These are phyloP conservation scores for Enteromius viviparus DNA, from an alignment of 2,797 vertebrate genomes.

Conservation along the genomic window DNA sequence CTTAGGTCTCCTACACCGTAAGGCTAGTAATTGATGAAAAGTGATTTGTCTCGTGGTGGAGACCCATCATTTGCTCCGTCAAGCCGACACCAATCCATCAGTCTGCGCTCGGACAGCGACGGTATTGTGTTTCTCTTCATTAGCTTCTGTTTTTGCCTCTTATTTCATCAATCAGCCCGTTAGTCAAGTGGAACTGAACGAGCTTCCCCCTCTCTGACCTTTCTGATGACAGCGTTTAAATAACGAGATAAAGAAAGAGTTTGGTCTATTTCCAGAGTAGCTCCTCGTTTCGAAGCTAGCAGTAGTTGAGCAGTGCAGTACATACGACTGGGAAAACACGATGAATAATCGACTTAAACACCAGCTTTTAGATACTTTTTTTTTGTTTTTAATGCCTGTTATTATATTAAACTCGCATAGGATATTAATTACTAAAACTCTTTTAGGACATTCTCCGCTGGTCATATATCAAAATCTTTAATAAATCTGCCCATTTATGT, in stretches of 20 bases:
- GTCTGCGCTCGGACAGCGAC: constrained; percentile 55
- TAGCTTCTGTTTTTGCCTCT: constrained; percentile 59
- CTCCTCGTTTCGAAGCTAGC: not conserved
- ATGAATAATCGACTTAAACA: not conserved
- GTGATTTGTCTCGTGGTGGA: constrained; percentile 49
- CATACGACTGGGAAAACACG: not conserved
- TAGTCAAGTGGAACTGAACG: constrained; percentile 54
- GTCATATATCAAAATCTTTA: not conserved
- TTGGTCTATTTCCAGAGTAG: constrained; percentile 24
- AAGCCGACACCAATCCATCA: constrained; percentile 63
- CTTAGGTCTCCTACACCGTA: constrained; percentile 33
- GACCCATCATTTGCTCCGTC: constrained; percentile 56
- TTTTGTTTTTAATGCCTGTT: not conserved
- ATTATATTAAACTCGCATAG: not conserved
- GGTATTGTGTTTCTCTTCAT: constrained; percentile 65
- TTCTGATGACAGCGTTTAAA: constrained; percentile 58
- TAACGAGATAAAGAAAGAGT: constrained; percentile 36
- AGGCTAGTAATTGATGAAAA: constrained; percentile 48
- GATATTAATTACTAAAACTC: not conserved
- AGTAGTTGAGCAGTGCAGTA: not conserved
- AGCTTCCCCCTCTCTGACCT: constrained; percentile 45
- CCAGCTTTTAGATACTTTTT: not conserved
- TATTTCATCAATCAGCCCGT: constrained; percentile 60
- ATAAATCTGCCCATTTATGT: not conserved
- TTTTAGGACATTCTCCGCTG: not conserved